Percentiles rank a stretch among this genome's conserved stretches.
phyloP scores from a whole-genome alignment of 2,797 vertebrate species.

The Galago senegalensis region DNA sequence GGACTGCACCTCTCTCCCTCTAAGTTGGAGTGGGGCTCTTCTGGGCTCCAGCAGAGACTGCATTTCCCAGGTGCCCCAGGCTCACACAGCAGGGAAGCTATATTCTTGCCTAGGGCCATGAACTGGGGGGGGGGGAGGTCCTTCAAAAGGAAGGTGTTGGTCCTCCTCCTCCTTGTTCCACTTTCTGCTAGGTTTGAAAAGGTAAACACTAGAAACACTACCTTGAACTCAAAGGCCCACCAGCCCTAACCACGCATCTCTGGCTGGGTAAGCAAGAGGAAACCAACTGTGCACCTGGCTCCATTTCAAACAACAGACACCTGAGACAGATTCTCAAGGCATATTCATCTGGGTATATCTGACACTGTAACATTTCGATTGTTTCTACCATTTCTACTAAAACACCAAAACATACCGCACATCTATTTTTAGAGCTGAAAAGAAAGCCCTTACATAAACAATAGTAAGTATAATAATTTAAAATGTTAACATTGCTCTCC shows the following conservation, averaged over 20 bases:
- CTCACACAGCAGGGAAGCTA: rapidly evolving
- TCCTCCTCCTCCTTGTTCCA: rapidly evolving
- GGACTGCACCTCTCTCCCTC: rapidly evolving
- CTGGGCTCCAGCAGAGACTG: background rate
- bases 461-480: background rate
- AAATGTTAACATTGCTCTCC: conserved; percentile 9
- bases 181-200: conserved; percentile 41
- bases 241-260: background rate
- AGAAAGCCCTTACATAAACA: conserved; percentile 49
- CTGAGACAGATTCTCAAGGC: background rate
- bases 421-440: conserved; percentile 37
- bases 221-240: background rate
- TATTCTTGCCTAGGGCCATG: rapidly evolving
- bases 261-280: background rate
- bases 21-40: background rate
- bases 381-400: conserved; percentile 69
- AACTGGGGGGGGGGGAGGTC: background rate
- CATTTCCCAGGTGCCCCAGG: background rate
- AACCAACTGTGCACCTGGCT: background rate
- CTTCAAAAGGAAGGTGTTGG: background rate
- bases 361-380: conserved; percentile 55
- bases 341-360: background rate
- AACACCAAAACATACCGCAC: conserved; percentile 71
- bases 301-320: conserved; percentile 10
- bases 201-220: background rate